Evolutionary conservation across 2,113 vertebrate genomes (phyloP), one percentile per base, ranked within the genome.

Genomic region (Lathamus discolor): DNA sequence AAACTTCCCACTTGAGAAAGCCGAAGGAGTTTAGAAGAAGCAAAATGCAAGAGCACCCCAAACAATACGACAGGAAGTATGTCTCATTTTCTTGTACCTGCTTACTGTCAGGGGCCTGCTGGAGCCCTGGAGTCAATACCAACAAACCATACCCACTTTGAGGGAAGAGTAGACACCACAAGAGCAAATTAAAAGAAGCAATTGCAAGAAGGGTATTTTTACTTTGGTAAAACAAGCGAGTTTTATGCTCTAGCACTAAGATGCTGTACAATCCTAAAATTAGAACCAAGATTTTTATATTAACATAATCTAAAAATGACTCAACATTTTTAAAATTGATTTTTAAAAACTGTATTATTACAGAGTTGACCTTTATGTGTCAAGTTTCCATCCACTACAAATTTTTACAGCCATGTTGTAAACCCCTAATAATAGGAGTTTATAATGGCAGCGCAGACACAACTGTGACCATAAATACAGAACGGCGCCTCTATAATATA

Each of bases 381-480:
- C 85, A 86, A 63, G 44, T 93, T 93, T 83, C 72, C 80, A 88
- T 69, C 51, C 76, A 83, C 61, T 49, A 64, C 85, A 67, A 51
- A 57, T 86, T 90, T 97, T 95, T 86, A 94, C 62, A 86, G 72
- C 46, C 55, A 4, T 11, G 49, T 16, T 88, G 52, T 94, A 95
- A 97, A 90, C 39, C 62, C 82, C 59, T 67, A 88, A 77, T 88
- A 93, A 93, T 6, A 86, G 46, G 90, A 52, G 73, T 92, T 96
- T 91, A 87, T 80, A 96, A 94, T 86, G 85, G 94, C 85, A 86
- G 75, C 80, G 85, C 79, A 97, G 94, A 95, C 87, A 92, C 72
- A 86, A 90, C 8, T 66, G 80, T 33, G 83, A 69, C 79, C 76
- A 75, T 57, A 95, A 96, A 93, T 31, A 93, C 59, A 75, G 84